Percentiles rank a stretch among this genome's conserved stretches.
Evolutionary conservation across 2,888 invertebrate genomes (phyloP).

Genomic region (Slavum lentiscoides): DNA sequence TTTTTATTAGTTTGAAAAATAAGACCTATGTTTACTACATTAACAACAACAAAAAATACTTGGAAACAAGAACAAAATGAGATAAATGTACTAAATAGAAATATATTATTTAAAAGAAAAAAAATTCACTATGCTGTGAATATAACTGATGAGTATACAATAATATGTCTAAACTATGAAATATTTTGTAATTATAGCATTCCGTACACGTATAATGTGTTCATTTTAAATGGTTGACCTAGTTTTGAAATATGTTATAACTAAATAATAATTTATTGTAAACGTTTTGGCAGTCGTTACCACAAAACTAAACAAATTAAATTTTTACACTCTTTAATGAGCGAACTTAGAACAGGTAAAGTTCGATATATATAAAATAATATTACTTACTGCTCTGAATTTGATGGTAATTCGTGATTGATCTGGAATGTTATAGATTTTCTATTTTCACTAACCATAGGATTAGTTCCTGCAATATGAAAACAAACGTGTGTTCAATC

Average conservation of each 20-base stretch:
- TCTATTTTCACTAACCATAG: background rate
- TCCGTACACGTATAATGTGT: background rate
- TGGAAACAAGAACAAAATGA: too few relatives aligned
- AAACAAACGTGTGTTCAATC: background rate
- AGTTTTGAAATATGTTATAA: conserved; percentile 14
- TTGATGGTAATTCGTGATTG: background rate
- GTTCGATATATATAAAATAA: background rate
- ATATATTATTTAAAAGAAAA: background rate
- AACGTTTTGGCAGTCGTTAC: background rate
- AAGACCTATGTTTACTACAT: too few relatives aligned
- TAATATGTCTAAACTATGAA: background rate
- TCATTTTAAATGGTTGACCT: conserved; percentile 25
- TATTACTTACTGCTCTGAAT: conserved; percentile 18
- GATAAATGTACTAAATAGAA: too few relatives aligned
- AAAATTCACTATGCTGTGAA: background rate
- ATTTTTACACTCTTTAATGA: background rate
- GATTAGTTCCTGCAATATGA: conserved; percentile 3
- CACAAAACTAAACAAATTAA: too few relatives aligned
- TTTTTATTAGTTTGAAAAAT: too few relatives aligned
- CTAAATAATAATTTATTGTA: conserved; percentile 1
- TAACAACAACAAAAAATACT: too few relatives aligned
- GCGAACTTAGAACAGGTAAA: too few relatives aligned
- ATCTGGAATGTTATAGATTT: conserved; percentile 20
- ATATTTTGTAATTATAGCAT: background rate
- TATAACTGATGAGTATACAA: background rate